phyloP scores from a whole-genome alignment of 1,140 invertebrate species.

The Drosophila trapezifrons region DNA sequence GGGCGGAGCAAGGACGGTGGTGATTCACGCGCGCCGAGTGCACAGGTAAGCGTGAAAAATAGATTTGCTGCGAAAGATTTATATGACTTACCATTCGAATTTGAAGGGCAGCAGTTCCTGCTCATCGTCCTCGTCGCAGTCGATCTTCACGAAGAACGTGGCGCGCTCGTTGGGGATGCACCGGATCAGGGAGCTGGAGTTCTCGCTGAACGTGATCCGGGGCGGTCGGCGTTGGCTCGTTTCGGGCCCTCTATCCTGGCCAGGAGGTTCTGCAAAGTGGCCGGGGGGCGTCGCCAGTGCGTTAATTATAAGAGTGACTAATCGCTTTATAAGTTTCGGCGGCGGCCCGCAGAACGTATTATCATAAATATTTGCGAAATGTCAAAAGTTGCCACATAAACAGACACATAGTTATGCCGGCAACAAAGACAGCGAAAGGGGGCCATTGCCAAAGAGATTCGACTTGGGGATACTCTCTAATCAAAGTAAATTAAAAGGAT shows the following conservation, averaged over 20 bases:
- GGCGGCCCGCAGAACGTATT: conserved; percentile 28
- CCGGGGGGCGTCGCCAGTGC: background rate
- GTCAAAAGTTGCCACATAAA: conserved; percentile 36
- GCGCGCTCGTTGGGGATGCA: conserved; percentile 81
- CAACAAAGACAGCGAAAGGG: conserved; percentile 1
- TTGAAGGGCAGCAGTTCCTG: conserved; percentile 76
- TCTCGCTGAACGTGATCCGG: conserved; percentile 78
- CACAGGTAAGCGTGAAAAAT: conserved; percentile 33
- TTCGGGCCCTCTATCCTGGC: conserved; percentile 12
- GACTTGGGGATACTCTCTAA: conserved; percentile 16
- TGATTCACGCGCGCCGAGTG: conserved; percentile 56
- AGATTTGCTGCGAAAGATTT: conserved; percentile 21
- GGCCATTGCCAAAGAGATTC: background rate
- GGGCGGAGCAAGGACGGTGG: conserved; percentile 37
- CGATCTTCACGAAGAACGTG: conserved; percentile 83
- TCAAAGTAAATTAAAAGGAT: too few species aligned
- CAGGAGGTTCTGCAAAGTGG: conserved; percentile 61
- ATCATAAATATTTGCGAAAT: conserved; percentile 56
- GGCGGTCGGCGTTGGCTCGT: conserved; percentile 27
- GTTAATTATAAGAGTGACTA: conserved; percentile 30
- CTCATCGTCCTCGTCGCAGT: conserved; percentile 77
- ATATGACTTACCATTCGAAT: conserved; percentile 82
- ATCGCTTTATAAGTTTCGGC: conserved; percentile 37
- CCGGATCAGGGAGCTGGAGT: conserved; percentile 77
- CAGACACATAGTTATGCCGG: conserved; percentile 36